phyloP scores from a whole-genome alignment of 2,888 invertebrate species.

The Empis livida region DNA sequence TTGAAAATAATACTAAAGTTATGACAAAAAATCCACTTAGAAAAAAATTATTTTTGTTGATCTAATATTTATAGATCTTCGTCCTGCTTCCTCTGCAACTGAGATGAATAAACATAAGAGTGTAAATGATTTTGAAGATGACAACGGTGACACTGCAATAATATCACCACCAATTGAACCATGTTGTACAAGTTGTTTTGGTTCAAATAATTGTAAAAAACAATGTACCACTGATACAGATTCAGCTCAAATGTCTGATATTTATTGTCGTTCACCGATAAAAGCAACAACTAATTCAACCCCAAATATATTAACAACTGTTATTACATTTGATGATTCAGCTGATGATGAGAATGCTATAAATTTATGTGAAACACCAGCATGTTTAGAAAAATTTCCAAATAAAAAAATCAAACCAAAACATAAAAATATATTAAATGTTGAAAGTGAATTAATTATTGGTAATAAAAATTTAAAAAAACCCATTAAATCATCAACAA shows the following conservation, averaged over 20 bases:
- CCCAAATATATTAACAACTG: neutral
- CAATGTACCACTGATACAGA: constrained; percentile 23
- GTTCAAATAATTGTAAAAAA: constrained; percentile 28
- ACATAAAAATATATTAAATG: constrained; percentile 28
- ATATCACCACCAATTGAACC: constrained; percentile 19
- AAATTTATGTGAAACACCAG: constrained; percentile 29
- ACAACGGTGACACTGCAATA: constrained; percentile 10
- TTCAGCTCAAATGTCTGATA: constrained; percentile 43
- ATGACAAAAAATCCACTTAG: neutral
- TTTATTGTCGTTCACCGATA: constrained; percentile 41
- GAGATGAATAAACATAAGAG: constrained; percentile 30
- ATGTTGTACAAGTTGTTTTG: constrained; percentile 35
- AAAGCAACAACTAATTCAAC: constrained; percentile 25
- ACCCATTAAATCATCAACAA: constrained; percentile 23
- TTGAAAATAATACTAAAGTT: too few species aligned
- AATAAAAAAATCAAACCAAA: constrained; percentile 27
- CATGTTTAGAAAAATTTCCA: constrained; percentile 39
- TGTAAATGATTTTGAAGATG: neutral
- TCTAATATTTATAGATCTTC: constrained; percentile 35
- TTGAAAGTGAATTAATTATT: constrained; percentile 33
- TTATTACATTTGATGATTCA: neutral
- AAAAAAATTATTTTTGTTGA: neutral
- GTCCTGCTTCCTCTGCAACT: constrained; percentile 39
- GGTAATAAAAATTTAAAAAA: constrained; percentile 18
- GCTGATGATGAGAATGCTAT: constrained; percentile 5